These are phyloP conservation scores for Lucifuga dentata DNA, from an alignment of 2,113 vertebrate genomes.

Conservation along the genomic window DNA sequence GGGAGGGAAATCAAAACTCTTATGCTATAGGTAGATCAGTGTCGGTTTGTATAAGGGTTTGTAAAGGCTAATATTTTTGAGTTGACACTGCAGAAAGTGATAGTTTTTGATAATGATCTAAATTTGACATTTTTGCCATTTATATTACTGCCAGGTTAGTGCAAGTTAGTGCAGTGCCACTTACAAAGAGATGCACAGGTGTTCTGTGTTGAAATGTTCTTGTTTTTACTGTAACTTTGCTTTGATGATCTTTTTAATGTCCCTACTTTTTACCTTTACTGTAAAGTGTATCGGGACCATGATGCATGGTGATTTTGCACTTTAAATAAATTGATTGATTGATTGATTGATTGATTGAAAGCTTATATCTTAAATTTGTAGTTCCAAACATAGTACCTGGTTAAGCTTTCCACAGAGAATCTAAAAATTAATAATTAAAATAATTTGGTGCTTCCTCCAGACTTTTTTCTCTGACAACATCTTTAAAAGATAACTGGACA, in stretches of 20 bases:
- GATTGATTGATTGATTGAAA: too few relatives aligned
- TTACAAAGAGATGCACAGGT: not conserved
- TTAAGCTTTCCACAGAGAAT: constrained; percentile 10
- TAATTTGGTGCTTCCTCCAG: not conserved
- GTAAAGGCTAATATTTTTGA: constrained; percentile 25
- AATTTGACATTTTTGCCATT: too few relatives aligned
- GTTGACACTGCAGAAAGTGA: constrained; percentile 7
- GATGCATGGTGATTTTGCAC: too few relatives aligned
- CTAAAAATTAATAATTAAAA: constrained; percentile 27
- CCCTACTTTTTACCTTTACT: too few relatives aligned
- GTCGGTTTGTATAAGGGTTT: constrained; percentile 15
- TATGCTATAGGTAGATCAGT: constrained; percentile 9
- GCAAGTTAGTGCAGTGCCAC: constrained; percentile 6
- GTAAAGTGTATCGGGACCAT: too few relatives aligned
- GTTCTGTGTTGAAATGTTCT: not conserved
- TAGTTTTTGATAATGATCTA: too few relatives aligned
- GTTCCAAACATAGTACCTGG: not conserved
- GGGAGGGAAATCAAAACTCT: not conserved
- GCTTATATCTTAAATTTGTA: too few relatives aligned
- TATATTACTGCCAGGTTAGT: not conserved
- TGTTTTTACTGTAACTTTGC: too few relatives aligned
- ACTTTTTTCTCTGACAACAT: constrained; percentile 2
- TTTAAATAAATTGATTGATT: too few relatives aligned
- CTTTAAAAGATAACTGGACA: not conserved
- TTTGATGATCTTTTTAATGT: too few relatives aligned